Percentiles rank a stretch among this genome's conserved stretches.
Conservation (phyloP, 1,140 invertebrate species). For the Macrobrachium rosenbergii region DNA sequence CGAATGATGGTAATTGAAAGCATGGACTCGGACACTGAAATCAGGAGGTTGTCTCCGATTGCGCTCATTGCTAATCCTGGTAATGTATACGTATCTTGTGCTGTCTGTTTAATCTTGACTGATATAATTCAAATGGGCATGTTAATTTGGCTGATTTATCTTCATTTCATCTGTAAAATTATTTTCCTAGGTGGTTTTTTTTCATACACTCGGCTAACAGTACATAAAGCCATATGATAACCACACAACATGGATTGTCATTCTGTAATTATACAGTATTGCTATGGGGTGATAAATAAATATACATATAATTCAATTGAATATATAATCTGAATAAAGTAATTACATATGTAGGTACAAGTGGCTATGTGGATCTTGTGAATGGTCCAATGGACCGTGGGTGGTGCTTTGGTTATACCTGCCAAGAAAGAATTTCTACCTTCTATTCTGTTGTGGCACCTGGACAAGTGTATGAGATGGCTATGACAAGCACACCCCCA, state of each 20-base stretch:
- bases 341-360: slow-evolving; percentile 4
- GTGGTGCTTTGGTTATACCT: slow-evolving; percentile 61
- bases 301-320: neutral
- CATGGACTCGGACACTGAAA: slow-evolving; percentile 60
- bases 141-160: too few relatives aligned
- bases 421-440: slow-evolving; percentile 59
- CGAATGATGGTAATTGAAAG: slow-evolving; percentile 59
- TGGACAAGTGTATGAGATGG: slow-evolving; percentile 47
- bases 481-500: slow-evolving; percentile 57
- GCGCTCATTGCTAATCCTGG: slow-evolving; percentile 62
- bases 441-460: slow-evolving; percentile 58
- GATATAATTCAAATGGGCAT: too few relatives aligned
- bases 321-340: too few relatives aligned
- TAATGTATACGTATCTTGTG: neutral
- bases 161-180: too few relatives aligned
- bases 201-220: too few relatives aligned
- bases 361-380: slow-evolving; percentile 59
- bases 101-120: too few relatives aligned
- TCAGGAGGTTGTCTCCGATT: slow-evolving; percentile 58
- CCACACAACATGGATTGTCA: too few relatives aligned
- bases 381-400: slow-evolving; percentile 60
- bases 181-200: too few relatives aligned
- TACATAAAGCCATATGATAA: too few relatives aligned
- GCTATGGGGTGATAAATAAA: too few relatives aligned
- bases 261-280: too few relatives aligned